Percentiles rank a stretch among this genome's conserved stretches.
Evolutionary conservation across 2,888 invertebrate species (phyloP).

Genomic region (Dynastes hyllus): DNA sequence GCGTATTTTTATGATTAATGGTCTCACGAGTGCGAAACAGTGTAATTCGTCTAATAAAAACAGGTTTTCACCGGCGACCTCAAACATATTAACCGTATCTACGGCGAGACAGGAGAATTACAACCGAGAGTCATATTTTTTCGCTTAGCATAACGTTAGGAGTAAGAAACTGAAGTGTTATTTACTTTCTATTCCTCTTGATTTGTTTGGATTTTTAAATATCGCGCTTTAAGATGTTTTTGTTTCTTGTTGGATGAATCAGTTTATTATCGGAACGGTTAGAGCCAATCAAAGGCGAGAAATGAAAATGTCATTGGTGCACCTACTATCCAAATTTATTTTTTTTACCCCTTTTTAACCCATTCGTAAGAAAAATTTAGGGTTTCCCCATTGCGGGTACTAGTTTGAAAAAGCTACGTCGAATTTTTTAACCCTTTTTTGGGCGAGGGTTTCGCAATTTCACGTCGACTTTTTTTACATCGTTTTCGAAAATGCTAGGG

Average conservation of each 20-base stretch:
- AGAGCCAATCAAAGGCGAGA: neutral
- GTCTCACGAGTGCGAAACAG: constrained; percentile 48
- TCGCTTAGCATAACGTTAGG: no score
- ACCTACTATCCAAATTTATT: constrained; percentile 27
- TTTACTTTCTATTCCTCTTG: no score
- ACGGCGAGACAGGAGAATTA: neutral
- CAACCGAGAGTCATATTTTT: neutral
- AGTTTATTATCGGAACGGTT: neutral
- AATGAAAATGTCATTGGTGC: neutral
- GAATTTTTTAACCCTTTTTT: no score
- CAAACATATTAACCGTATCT: constrained; percentile 3
- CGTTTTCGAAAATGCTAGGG: constrained; percentile 19
- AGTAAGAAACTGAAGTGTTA: no score
- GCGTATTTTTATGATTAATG: constrained; percentile 52
- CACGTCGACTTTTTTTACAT: neutral
- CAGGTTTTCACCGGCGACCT: neutral
- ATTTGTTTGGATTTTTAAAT: no score
- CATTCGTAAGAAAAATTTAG: no score
- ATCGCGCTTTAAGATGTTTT: no score
- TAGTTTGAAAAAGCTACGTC: no score
- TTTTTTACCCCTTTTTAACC: no score
- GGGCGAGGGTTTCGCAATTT: neutral
- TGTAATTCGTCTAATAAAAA: constrained; percentile 49
- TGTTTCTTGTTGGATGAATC: no score
- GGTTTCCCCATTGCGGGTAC: no score